These are phyloP conservation scores for Platichthys stellatus DNA, from an alignment of 2,113 vertebrate genomes.

Conservation along the genomic window DNA sequence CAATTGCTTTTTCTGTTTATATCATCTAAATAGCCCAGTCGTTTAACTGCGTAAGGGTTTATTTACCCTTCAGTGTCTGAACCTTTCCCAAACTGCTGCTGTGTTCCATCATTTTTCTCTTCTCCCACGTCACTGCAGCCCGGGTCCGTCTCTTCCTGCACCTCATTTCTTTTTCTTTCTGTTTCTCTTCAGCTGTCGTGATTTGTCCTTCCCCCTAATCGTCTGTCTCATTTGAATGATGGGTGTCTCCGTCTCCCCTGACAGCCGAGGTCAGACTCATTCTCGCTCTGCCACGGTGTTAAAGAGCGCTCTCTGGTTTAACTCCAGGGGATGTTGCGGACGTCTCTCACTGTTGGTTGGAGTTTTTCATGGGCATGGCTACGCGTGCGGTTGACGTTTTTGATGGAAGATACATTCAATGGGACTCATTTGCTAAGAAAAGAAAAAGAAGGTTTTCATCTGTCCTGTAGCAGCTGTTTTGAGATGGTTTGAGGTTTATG, in stretches of 20 bases:
- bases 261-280: slow-evolving; percentile 65
- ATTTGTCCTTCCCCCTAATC: slow-evolving; percentile 63
- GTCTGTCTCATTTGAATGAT: slow-evolving; percentile 74
- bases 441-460: background rate
- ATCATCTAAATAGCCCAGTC: background rate
- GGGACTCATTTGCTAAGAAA: background rate
- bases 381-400: background rate
- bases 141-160: background rate
- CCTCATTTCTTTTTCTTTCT: slow-evolving; percentile 16
- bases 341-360: slow-evolving; percentile 8
- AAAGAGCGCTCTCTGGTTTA: slow-evolving; percentile 51
- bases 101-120: background rate
- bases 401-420: background rate
- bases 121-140: background rate
- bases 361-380: slow-evolving; percentile 7
- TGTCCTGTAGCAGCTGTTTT: background rate
- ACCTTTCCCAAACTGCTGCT: background rate
- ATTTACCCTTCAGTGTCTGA: background rate
- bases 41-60: no score
- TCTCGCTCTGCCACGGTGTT: slow-evolving; percentile 47
- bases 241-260: slow-evolving; percentile 46
- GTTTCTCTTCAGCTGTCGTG: slow-evolving; percentile 51
- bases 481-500: background rate
- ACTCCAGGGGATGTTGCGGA: slow-evolving; percentile 36
- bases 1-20: slow-evolving; percentile 5